Conservation (phyloP, 1,140 invertebrate genomes). For the Neocloeon triangulifer region DNA sequence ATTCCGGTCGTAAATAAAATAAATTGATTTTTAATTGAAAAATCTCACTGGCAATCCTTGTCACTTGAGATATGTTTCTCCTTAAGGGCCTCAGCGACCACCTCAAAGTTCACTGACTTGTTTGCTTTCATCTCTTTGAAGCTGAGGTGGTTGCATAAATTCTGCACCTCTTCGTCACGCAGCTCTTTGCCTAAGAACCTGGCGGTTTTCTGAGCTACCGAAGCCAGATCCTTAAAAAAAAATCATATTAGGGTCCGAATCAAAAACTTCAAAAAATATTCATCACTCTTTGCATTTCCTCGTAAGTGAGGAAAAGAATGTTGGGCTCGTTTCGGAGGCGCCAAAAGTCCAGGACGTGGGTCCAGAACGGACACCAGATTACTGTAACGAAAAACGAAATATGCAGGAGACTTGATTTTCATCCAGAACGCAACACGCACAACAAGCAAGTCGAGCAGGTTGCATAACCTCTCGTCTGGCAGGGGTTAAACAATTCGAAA, state of each 20-base stretch:
- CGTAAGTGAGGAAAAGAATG: slow-evolving; percentile 36
- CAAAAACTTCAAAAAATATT: background rate
- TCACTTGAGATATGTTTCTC: background rate
- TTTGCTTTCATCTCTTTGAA: slow-evolving; percentile 46
- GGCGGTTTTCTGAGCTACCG: slow-evolving; percentile 30
- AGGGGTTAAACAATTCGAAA: background rate
- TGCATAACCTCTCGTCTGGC: too few relatives aligned
- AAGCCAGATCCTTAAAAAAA: slow-evolving; percentile 22
- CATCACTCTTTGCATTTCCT: slow-evolving; percentile 34
- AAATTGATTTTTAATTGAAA: too few relatives aligned
- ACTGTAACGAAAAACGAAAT: slow-evolving; percentile 15
- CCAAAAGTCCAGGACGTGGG: slow-evolving; percentile 33
- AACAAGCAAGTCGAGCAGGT: background rate
- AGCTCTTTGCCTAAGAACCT: slow-evolving; percentile 29
- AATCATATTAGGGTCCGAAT: slow-evolving; percentile 15
- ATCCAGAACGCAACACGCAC: background rate
- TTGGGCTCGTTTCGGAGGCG: slow-evolving; percentile 24
- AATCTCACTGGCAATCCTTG: too few relatives aligned
- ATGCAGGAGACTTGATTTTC: background rate
- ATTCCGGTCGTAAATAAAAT: too few relatives aligned
- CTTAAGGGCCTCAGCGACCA: background rate
- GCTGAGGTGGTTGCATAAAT: slow-evolving; percentile 31
- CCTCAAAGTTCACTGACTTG: slow-evolving; percentile 13
- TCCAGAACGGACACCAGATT: slow-evolving; percentile 32
- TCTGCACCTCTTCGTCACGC: slow-evolving; percentile 21